Evolutionary conservation across 1,140 invertebrate genomes (phyloP), one percentile per base, ranked within the genome.

Genomic region (Drosophila miranda): DNA sequence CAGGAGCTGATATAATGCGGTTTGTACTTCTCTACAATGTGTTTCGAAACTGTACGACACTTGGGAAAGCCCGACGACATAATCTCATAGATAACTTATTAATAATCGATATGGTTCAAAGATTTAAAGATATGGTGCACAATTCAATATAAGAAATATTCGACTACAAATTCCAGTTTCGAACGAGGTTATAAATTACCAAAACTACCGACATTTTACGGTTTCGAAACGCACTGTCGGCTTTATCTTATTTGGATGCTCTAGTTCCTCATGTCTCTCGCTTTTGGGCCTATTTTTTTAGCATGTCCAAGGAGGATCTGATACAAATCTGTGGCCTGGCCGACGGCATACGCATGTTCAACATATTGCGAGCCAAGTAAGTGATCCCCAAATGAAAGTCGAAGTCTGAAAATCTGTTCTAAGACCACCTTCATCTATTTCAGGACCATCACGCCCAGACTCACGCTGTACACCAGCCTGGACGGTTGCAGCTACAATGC

Each of bases 241-340:
- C 8, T 23, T 7, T 7, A 11, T 48, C 13, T 48, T 19, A 26
- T 16, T 26, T 26, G 4, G 4, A 26, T 26, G 23, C 23, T 26
- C 23, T 26, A 26, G 23, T 26, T 26, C 4, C 23, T 26, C 23
- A 26, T 26, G 4, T 43, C 38, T 62, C 52, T 57, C 74, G 50
- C 28, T 42, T 28, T 30, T 30, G 1, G 26, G 14, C 13, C 50
- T 46, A 42, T 61, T 42, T 72, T 72, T 84, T 49, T 78, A 93
- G 96, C 62, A 92, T 99, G 71, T 95, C 95, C 2, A 93, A 96
- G 50, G 96, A 98, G 69, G 97, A 99, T 92, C 92, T 98, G 11
- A 97, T 98, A 52, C 96, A 98, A 92, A 98, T 99, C 53, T 98
- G 97, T 91, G 97, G 97, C 1, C 91, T 98, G 41, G 95, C 97